Conservation (phyloP, 2,113 vertebrate species). For the Rostratula benghalensis region DNA sequence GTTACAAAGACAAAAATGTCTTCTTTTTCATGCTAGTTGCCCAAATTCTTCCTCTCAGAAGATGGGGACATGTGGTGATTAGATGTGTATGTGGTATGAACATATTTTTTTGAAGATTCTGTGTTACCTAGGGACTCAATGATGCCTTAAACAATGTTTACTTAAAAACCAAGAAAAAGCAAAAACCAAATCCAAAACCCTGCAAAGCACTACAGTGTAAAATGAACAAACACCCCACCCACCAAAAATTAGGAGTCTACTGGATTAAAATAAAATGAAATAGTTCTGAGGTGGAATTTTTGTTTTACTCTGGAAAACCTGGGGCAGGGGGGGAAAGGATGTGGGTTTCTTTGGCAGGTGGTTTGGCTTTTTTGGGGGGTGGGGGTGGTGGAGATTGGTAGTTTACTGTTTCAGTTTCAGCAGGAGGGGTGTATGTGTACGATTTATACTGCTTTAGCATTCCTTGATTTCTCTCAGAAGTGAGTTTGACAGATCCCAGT, state of each 20-base stretch:
- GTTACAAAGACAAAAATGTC: background rate
- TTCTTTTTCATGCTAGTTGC: background rate
- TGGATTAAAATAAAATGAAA: background rate
- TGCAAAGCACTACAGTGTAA: background rate
- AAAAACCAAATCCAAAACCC: background rate
- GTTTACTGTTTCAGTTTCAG: background rate
- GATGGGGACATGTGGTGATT: background rate
- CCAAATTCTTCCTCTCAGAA: background rate
- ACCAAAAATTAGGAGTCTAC: background rate
- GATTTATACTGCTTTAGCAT: background rate
- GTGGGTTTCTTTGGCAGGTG: rapidly evolving
- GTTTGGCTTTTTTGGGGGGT: background rate
- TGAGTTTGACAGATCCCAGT: background rate
- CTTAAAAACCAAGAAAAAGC: background rate
- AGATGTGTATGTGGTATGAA: background rate
- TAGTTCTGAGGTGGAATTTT: background rate
- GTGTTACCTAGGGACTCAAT: background rate
- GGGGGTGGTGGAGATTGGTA: too few species aligned
- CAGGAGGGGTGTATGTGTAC: background rate
- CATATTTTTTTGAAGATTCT: background rate
- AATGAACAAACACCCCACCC: background rate
- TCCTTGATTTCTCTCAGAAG: background rate
- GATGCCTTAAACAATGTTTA: background rate
- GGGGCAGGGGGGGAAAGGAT: background rate
- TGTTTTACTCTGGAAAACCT: background rate